Percentiles rank a stretch among this genome's conserved stretches.
These are phyloP conservation scores for Peucedramus taeniatus DNA, from an alignment of 2,113 vertebrate species.

Conservation along the genomic window DNA sequence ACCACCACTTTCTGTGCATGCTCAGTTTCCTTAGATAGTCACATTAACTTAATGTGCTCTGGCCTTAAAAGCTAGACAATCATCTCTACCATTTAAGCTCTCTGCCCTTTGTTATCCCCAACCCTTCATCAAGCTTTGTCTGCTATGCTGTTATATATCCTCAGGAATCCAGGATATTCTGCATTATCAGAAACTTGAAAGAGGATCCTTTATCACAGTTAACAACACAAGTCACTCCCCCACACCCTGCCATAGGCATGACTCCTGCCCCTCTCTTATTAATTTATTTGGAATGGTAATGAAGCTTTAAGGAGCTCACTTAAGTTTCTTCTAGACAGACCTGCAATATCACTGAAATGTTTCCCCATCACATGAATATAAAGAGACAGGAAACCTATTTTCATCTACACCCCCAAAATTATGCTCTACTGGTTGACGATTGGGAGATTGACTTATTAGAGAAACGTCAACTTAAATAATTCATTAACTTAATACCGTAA, in stretches of 20 bases:
- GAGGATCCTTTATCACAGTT: background rate
- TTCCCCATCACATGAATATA: background rate
- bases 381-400: background rate
- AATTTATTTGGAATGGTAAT: background rate
- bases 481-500: background rate
- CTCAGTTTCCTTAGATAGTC: conserved; percentile 71
- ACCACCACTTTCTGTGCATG: conserved; percentile 48
- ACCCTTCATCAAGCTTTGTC: conserved; percentile 27
- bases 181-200: conserved; percentile 1
- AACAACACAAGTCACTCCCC: background rate
- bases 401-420: background rate
- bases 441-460: background rate
- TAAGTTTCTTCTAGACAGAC: background rate
- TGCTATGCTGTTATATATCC: background rate
- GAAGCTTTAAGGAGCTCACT: background rate
- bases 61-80: conserved; percentile 49
- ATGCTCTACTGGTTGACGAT: background rate
- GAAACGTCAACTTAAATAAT: conserved; percentile 1
- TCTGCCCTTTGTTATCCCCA: conserved; percentile 15
- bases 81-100: conserved; percentile 18
- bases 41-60: conserved; percentile 38
- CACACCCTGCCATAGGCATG: background rate
- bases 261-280: background rate
- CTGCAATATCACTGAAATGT: background rate
- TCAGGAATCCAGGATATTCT: background rate